Evolutionary conservation across 2,888 invertebrate species (phyloP), one percentile per base, ranked within the genome.

Genomic region (Amphipoea oculea): DNA sequence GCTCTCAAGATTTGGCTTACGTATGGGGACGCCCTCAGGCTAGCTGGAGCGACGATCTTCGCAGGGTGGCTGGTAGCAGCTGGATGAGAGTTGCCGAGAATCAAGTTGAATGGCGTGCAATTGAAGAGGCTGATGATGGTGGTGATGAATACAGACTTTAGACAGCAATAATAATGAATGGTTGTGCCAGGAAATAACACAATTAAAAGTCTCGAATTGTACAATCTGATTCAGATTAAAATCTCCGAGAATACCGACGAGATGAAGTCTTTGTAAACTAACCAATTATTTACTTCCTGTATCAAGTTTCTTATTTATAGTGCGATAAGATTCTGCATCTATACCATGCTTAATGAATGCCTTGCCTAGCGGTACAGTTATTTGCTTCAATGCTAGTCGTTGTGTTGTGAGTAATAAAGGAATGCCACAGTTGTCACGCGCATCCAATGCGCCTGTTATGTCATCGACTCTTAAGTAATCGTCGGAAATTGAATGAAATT

Each of bases 281-380:
- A 81, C 70, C 75, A 67, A 83, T 81, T 85, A 81, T 83, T 83
- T 70, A 66, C 78, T 78, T 84, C 73, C 67, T 65, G 45, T 75
- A 74, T 79, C 20, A 75, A 65, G 81, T 86, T 86, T 79, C 66
- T 68, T 79, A 69, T 76, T 51, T 60, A 68, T 72, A 77, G 17
- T 71, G 69, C 69, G 83, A 86, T 86, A 85, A 86, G 71, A 77
- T 85, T 86, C 69, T 82, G 72, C 81, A 82, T 73, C 57, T 69
- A 60, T 17, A 42, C 54, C n/a, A 48, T 67, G 14, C 68, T 67
- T 57, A 60, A 60, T 82, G 72, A 84, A 78, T 79, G 75, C 71
- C 57, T 68, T 73, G 66, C 71, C 68, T 68, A 66, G 76, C 66
- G 40, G 67, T 63, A 68, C 67, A 62, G 68, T 78, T 80, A 73